Evolutionary conservation across 1,140 invertebrate species (phyloP).

Genomic region (Anoplophora glabripennis): DNA sequence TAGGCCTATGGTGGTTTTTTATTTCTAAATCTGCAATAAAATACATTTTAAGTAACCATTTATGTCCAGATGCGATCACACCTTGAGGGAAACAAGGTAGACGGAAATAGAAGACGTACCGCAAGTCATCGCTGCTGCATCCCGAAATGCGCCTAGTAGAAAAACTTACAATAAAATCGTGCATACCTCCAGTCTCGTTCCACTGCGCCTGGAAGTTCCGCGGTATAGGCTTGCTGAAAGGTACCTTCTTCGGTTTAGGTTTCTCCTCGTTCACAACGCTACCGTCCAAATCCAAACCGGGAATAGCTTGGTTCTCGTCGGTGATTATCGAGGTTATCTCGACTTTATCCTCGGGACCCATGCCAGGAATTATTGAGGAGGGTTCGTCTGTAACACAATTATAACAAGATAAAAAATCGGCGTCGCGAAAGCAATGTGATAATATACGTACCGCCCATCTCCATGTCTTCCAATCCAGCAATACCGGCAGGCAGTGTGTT

Average conservation of each 20-base stretch:
- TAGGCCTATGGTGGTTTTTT: no score
- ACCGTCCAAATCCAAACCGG: conserved; percentile 82
- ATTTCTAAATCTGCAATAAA: no score
- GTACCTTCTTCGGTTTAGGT: conserved; percentile 70
- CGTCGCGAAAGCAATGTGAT: not conserved
- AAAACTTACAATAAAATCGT: conserved; percentile 1
- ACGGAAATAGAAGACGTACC: no score
- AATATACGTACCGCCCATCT: conserved; percentile 54
- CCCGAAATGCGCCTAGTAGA: no score
- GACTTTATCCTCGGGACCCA: conserved; percentile 90
- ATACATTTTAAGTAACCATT: no score
- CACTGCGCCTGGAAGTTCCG: conserved; percentile 94
- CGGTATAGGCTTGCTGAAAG: conserved; percentile 93
- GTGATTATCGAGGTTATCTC: conserved; percentile 60
- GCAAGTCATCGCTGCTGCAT: no score
- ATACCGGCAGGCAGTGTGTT: conserved; percentile 83
- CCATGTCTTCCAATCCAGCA: conserved; percentile 68
- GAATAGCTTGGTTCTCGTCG: conserved; percentile 67
- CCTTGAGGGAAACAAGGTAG: no score
- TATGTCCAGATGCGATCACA: no score
- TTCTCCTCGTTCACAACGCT: conserved; percentile 65
- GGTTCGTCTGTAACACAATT: conserved; percentile 66
- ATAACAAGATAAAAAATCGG: conserved; percentile 1
- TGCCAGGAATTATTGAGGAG: conserved; percentile 80
- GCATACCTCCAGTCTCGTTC: conserved; percentile 69